A percentile compares a stretch with the other conserved stretches of the same genome.
These are phyloP conservation scores for Chelon labrosus DNA, from an alignment of 2,797 vertebrate genomes.

Conservation along the genomic window DNA sequence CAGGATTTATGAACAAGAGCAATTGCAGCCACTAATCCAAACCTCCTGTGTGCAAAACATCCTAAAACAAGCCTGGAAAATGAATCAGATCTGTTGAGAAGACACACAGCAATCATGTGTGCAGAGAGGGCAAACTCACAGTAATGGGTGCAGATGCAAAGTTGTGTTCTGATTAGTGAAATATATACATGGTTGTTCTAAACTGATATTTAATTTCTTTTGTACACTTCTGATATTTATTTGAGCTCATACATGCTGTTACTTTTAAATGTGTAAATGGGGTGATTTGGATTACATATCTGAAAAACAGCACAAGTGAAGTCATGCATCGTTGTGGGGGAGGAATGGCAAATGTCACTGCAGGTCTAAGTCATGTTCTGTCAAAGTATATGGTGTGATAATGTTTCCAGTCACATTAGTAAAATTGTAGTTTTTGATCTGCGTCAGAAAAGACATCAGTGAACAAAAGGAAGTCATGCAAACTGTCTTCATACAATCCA, in stretches of 20 bases:
- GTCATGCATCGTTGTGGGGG: conserved; percentile 64
- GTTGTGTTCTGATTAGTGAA: conserved; percentile 22
- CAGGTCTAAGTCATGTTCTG: conserved; percentile 60
- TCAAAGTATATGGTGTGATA: conserved; percentile 50
- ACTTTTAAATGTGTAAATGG: conserved; percentile 42
- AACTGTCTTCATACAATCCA: not conserved
- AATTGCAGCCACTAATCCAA: conserved; percentile 76
- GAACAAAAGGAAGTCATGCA: conserved; percentile 4
- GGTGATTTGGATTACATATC: conserved; percentile 54
- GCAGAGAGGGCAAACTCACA: conserved; percentile 21
- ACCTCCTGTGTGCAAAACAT: conserved; percentile 71
- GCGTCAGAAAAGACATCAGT: conserved; percentile 53
- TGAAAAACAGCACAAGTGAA: conserved; percentile 47
- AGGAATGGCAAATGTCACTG: conserved; percentile 57
- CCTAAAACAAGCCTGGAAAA: conserved; percentile 70
- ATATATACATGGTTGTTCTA: conserved; percentile 1
- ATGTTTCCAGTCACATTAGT: conserved; percentile 47
- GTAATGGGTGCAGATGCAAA: conserved; percentile 44
- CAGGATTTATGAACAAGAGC: conserved; percentile 69
- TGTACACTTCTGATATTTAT: not conserved
- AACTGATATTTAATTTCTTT: not conserved
- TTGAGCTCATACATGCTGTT: not conserved
- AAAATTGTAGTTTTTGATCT: conserved; percentile 24
- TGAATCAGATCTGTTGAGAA: conserved; percentile 55
- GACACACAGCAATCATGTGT: conserved; percentile 43